Conservation (phyloP, 2,113 vertebrate genomes). For the Aplodontia rufa region DNA sequence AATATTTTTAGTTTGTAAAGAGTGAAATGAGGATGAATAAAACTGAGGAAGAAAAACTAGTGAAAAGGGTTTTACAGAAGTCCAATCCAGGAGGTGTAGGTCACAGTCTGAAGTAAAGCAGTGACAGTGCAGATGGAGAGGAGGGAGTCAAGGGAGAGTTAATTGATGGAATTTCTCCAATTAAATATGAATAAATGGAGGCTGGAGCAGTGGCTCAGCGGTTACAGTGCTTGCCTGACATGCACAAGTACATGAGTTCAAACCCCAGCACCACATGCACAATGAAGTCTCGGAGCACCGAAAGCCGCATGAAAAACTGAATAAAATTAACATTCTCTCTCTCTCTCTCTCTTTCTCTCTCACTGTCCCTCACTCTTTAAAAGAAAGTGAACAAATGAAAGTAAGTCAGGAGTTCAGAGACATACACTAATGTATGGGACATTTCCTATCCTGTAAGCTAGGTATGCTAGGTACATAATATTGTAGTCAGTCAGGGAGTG, state of each 20-base stretch:
- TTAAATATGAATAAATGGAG: not conserved
- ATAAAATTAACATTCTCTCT: too few relatives aligned
- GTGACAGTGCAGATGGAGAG: not conserved
- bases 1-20: not conserved
- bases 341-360: too few relatives aligned
- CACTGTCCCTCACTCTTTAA: too few relatives aligned
- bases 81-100: not conserved
- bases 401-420: too few relatives aligned
- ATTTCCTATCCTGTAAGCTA: not conserved
- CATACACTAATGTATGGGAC: not conserved
- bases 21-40: not conserved
- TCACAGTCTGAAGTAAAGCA: conserved; percentile 15
- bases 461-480: not conserved
- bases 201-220: too few relatives aligned
- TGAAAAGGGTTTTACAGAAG: conserved; percentile 18
- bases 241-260: too few relatives aligned
- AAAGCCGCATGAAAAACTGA: too few relatives aligned
- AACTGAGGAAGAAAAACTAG: not conserved
- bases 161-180: not conserved
- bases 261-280: too few relatives aligned
- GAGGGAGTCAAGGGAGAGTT: not conserved
- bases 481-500: not conserved
- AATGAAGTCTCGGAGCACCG: too few relatives aligned
- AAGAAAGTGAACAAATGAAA: not conserved
- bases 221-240: too few relatives aligned